Evolutionary conservation across 2,888 invertebrate species (phyloP), one percentile per base, ranked within the genome.

Genomic region (Scaptomyza tumidula): DNA sequence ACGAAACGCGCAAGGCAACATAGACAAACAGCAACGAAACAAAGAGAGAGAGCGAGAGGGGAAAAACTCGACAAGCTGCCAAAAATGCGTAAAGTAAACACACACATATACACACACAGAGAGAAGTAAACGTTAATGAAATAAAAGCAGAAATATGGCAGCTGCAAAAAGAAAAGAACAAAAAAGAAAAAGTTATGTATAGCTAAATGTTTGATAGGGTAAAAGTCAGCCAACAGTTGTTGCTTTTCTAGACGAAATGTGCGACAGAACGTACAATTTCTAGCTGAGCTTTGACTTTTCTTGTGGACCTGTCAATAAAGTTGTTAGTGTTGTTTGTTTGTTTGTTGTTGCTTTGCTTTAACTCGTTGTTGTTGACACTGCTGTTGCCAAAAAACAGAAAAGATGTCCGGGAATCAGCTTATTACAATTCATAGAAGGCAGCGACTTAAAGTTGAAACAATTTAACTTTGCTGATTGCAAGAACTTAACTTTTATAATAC

Each of bases 151-250:
- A 37, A 37, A n/a, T n/a, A 37, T 37, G 33, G 29, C 49, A 35
- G 11, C 33, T 35, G 13, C 35, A 37, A 45, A 19, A 19, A 19
- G 19, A 19, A 19, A 19, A 19, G 19, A 19, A 19, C 1, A 37
- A 27, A 19, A 58, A 45, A 45, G 13, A 27, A 44, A 49, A 53
- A 57, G 31, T 66, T 72, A 35, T 63, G 33, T 72, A 45, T 33
- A 55, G 63, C 69, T 74, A 78, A 78, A 78, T 63, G 56, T 44
- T 67, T 77, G 46, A 63, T 64, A 37, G 65, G 31, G 33, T 43
- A 60, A 73, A 72, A 65, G 31, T 66, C 66, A 13, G 55, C 37
- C 44, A 56, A 58, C 58, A 43, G 24, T 41, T 74, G 56, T 48
- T 41, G 7, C 24, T n/a, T 6, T n/a, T 24, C 11, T 11, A 62